phyloP scores from a whole-genome alignment of 2,888 invertebrate species.

The Meganola albula region DNA sequence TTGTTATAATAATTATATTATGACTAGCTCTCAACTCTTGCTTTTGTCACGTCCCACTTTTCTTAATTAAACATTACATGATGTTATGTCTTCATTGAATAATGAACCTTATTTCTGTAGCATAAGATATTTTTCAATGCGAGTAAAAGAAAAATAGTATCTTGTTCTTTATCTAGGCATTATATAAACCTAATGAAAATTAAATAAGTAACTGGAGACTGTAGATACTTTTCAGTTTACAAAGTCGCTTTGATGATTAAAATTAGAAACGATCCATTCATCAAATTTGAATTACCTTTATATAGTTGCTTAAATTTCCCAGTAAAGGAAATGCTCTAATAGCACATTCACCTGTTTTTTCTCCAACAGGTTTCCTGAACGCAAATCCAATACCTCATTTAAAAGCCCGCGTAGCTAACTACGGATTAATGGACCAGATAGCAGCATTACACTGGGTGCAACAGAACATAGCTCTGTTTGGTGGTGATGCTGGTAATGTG shows the following conservation, averaged over 20 bases:
- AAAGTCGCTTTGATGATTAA: too few relatives aligned
- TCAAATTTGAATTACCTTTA: too few relatives aligned
- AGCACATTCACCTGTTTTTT: constrained; percentile 6
- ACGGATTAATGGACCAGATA: constrained; percentile 98
- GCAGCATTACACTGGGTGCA: constrained; percentile 98
- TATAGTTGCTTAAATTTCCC: too few relatives aligned
- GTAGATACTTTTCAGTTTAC: too few relatives aligned
- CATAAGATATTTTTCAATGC: constrained; percentile 3
- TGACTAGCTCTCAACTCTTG: constrained; percentile 33
- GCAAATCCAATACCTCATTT: constrained; percentile 91
- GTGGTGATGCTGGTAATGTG: constrained; percentile 95
- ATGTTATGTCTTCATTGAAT: constrained; percentile 23
- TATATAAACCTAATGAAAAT: too few relatives aligned
- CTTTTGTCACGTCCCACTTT: constrained; percentile 54
- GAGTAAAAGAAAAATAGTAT: background rate
- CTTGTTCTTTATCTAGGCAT: too few relatives aligned
- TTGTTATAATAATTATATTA: too few relatives aligned
- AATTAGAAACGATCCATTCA: too few relatives aligned
- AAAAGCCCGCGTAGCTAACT: constrained; percentile 94
- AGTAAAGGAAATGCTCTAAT: too few relatives aligned
- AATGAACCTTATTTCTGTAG: constrained; percentile 12
- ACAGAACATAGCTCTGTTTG: constrained; percentile 95
- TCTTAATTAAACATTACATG: constrained; percentile 57
- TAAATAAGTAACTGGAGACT: too few relatives aligned
- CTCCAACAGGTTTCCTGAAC: constrained; percentile 87